Evolutionary conservation across 1,140 invertebrate species (phyloP).

Genomic region (Orius insidiosus): DNA sequence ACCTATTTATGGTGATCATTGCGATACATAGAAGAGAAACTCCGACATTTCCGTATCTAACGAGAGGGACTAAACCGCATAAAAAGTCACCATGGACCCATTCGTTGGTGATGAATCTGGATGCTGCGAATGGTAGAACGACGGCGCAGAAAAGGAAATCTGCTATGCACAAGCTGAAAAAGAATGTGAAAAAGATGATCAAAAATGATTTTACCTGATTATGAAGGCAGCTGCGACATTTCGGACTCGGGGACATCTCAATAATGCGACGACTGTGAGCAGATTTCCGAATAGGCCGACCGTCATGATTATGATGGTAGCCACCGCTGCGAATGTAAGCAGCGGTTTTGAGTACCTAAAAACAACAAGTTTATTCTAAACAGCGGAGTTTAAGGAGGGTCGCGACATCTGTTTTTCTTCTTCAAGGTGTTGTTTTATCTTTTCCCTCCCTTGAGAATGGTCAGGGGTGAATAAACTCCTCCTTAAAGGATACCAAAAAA

Average conservation of each 20-base stretch:
- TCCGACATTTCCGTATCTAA: constrained; percentile 71
- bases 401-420: no score
- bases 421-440: no score
- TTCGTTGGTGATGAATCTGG: constrained; percentile 54
- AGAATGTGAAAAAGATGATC: constrained; percentile 15
- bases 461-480: no score
- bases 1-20: constrained; percentile 75
- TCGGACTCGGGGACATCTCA: constrained; percentile 64
- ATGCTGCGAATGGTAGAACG: constrained; percentile 67
- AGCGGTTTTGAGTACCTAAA: constrained; percentile 24
- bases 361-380: no score
- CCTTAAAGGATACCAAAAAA: no score
- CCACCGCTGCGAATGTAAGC: constrained; percentile 54
- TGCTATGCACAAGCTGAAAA: constrained; percentile 61
- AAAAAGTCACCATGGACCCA: constrained; percentile 56
- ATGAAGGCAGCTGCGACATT: constrained; percentile 79
- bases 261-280: constrained; percentile 62
- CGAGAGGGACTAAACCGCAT: constrained; percentile 59
- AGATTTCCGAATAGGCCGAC: constrained; percentile 64
- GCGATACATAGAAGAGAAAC: constrained; percentile 73
- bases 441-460: no score
- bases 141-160: constrained; percentile 70
- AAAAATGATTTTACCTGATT: constrained; percentile 46
- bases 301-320: constrained; percentile 63
- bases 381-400: no score